Base-by-base conservation (phyloP, 2,797 vertebrate genomes). In the Sparidentex hasta region DNA sequence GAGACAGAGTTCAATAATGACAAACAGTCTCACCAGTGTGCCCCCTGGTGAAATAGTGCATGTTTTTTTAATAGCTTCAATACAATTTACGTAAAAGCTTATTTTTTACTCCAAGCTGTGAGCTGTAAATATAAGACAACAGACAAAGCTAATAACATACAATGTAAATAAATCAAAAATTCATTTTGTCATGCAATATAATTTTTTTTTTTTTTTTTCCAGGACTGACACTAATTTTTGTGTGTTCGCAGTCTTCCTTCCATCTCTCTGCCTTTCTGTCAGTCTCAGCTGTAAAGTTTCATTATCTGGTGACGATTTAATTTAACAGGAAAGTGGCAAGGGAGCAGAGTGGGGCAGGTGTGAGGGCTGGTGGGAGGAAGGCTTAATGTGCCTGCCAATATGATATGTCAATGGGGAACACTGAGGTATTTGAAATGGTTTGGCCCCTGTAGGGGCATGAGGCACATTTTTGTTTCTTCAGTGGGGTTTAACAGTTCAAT, bases 1-100 rank as follows among this genome's bases (percentile, higher is more conserved):
- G 67, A 78, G 68, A 81, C 62, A 0, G 11, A 33, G 78, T 83
- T 62, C 57, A 84, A 52, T 82, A 80, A 84, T 88, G 82, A 85
- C 41, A 48, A 76, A 76, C 21, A 41, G 62, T 41, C 75, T 76
- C 55, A 73, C 7, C 71, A 18, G 33, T 25, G 23, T 77, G 58
- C 61, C 62, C 63, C 11, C 21, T 2, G 44, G 58, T 38, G 61
- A 72, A 59, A 57, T 23, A 57, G 8, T 12, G n/a, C 46, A 47
- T 41, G 61, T 67, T 82, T 81, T 57, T 59, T 14, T 74, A 78
- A 81, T 81, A 62, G 46, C 68, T 23, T 66, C 27, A 16, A 54
- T 23, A 52, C 11, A 38, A 44, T 61, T 1, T 76, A 18, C 54
- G 9, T n/a, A 7, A 7, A 23, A 7, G 13, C 33, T 38, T 38